These are phyloP conservation scores for Nymphicus hollandicus DNA, from an alignment of 2,113 vertebrate genomes.

Conservation along the genomic window DNA sequence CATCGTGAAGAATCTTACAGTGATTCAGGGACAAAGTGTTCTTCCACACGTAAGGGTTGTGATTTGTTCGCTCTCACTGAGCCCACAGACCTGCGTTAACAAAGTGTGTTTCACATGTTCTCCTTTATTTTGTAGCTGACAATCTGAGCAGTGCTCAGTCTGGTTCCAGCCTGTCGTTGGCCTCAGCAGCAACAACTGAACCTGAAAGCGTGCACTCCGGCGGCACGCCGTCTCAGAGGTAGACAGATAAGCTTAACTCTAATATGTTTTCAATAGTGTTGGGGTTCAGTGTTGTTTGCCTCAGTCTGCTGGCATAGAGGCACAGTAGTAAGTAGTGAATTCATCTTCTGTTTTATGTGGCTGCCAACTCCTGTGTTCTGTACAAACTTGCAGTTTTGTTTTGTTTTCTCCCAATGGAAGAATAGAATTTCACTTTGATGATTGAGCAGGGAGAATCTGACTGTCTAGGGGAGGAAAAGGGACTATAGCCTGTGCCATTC, in stretches of 20 bases:
- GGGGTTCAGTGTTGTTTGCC: not conserved
- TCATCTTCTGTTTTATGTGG: not conserved
- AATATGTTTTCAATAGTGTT: fast-evolving
- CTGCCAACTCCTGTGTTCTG: not conserved
- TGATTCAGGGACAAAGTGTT: slow-evolving; percentile 81
- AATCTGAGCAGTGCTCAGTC: slow-evolving; percentile 85
- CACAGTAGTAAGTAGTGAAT: not conserved
- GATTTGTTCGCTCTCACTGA: not conserved
- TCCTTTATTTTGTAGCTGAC: slow-evolving; percentile 74
- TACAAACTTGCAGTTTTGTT: not conserved
- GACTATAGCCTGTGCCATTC: not conserved
- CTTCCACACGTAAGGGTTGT: slow-evolving; percentile 79
- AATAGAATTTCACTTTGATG: not conserved
- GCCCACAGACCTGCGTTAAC: not conserved
- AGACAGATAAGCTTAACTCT: not conserved
- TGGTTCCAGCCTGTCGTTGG: slow-evolving; percentile 94
- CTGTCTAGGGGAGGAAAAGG: not conserved
- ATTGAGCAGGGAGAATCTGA: not conserved
- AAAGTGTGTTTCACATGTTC: not conserved
- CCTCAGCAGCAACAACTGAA: slow-evolving; percentile 85
- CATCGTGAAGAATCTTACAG: slow-evolving; percentile 85
- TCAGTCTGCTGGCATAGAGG: not conserved
- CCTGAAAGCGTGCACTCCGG: slow-evolving; percentile 88
- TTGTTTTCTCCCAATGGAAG: not conserved
- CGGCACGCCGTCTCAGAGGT: slow-evolving; percentile 86